Evolutionary conservation across 2,888 invertebrate genomes (phyloP).

Genomic region (Watsonalla cultraria): DNA sequence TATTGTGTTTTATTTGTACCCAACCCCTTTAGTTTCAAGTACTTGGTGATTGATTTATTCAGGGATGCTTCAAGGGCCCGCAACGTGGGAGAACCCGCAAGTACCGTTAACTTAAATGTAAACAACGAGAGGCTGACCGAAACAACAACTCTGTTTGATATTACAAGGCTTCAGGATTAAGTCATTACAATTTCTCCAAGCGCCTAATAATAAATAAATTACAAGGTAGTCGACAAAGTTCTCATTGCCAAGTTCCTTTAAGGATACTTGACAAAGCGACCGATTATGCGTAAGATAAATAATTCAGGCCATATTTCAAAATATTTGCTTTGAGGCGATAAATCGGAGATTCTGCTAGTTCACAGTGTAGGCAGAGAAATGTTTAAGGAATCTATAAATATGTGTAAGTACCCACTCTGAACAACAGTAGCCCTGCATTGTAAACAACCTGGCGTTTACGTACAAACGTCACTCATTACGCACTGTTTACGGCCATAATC

Average conservation of each 20-base stretch:
- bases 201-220: not conserved
- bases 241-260: not conserved
- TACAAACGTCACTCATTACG: slow-evolving; percentile 17
- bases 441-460: slow-evolving; percentile 18
- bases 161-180: not conserved
- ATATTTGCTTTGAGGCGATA: too few species aligned
- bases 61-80: not conserved
- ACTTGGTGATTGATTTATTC: not conserved
- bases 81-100: not conserved
- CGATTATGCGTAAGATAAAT: too few species aligned
- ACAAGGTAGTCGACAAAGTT: not conserved
- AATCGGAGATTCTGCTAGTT: too few species aligned
- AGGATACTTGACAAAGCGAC: too few species aligned
- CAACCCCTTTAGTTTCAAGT: too few species aligned
- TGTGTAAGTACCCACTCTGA: too few species aligned
- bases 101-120: not conserved
- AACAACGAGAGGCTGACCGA: not conserved
- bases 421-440: slow-evolving; percentile 9
- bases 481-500: slow-evolving; percentile 18
- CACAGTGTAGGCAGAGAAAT: too few species aligned
- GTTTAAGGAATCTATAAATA: too few species aligned
- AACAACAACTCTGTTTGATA: not conserved
- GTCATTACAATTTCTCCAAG: not conserved
- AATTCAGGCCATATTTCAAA: too few species aligned
- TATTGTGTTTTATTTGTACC: too few species aligned